A percentile compares a stretch with the other conserved stretches of the same genome.
phyloP scores from a whole-genome alignment of 2,888 invertebrate genomes.

The Oscheius sp. region DNA sequence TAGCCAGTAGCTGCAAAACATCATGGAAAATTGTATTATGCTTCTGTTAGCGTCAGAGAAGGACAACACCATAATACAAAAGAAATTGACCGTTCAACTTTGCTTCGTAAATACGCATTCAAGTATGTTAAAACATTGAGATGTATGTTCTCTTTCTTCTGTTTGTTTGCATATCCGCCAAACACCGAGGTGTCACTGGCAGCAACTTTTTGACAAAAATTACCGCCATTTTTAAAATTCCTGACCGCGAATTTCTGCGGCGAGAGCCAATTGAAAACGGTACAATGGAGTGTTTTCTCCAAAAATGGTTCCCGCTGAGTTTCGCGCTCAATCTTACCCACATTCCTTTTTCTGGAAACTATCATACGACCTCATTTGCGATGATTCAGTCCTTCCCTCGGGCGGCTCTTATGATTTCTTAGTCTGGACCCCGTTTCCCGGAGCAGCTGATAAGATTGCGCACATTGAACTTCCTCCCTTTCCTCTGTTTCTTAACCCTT shows the following conservation, averaged over 20 bases:
- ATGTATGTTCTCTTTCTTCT: constrained; percentile 3
- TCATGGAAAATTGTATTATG: constrained; percentile 25
- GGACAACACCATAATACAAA: neutral
- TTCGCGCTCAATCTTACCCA: neutral
- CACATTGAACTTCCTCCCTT: neutral
- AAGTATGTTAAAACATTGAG: constrained; percentile 13
- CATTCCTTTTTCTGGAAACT: neutral
- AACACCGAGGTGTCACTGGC: no score
- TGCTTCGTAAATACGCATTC: constrained; percentile 30
- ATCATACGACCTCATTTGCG: neutral
- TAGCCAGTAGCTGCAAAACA: neutral
- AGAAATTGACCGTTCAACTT: constrained; percentile 17
- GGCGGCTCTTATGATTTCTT: neutral
- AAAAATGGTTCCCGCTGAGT: constrained; percentile 5
- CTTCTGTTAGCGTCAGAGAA: constrained; percentile 18
- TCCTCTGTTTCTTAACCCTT: neutral
- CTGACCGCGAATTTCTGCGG: no score
- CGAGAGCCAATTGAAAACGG: no score
- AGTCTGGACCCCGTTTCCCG: neutral
- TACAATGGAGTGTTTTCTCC: neutral
- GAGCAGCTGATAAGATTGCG: constrained; percentile 6
- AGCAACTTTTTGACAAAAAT: no score
- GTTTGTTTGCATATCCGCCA: neutral
- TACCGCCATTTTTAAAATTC: no score
- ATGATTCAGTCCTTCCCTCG: neutral